Evolutionary conservation across 2,888 invertebrate genomes (phyloP).

Genomic region (Tortrix viridana): DNA sequence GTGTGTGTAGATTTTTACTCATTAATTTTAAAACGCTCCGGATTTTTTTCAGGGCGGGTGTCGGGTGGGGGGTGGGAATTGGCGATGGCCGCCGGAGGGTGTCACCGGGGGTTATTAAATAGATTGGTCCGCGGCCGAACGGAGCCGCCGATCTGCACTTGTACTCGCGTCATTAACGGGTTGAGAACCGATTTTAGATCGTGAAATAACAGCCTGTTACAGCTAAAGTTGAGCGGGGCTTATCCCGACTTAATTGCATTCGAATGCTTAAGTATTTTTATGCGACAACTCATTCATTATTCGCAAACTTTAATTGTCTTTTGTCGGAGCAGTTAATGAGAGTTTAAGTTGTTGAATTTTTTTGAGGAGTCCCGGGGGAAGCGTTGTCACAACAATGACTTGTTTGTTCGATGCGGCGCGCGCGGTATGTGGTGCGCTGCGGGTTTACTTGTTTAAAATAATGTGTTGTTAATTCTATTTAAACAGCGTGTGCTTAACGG

Average conservation of each 20-base stretch:
- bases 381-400: constrained; percentile 28
- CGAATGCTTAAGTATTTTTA: constrained; percentile 57
- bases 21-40: constrained; percentile 85
- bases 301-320: constrained; percentile 43
- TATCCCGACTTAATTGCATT: constrained; percentile 80
- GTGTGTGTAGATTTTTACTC: constrained; percentile 85
- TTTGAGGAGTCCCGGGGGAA: constrained; percentile 10
- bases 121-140: constrained; percentile 85
- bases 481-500: too few relatives aligned
- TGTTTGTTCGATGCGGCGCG: constrained; percentile 2
- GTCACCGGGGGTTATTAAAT: constrained; percentile 85
- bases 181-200: constrained; percentile 84
- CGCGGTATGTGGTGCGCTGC: too few relatives aligned
- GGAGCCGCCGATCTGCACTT: constrained; percentile 84
- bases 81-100: constrained; percentile 84
- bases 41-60: constrained; percentile 84
- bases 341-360: constrained; percentile 37
- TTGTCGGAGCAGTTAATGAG: constrained; percentile 35
- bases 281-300: constrained; percentile 43
- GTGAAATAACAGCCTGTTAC: constrained; percentile 84
- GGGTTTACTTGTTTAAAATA: too few relatives aligned
- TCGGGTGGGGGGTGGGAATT: constrained; percentile 79
- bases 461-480: too few relatives aligned
- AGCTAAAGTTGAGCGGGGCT: constrained; percentile 82
- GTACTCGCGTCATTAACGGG: constrained; percentile 84